These are phyloP conservation scores for Nasalis larvatus DNA, from an alignment of 2,113 vertebrate species.

Conservation along the genomic window DNA sequence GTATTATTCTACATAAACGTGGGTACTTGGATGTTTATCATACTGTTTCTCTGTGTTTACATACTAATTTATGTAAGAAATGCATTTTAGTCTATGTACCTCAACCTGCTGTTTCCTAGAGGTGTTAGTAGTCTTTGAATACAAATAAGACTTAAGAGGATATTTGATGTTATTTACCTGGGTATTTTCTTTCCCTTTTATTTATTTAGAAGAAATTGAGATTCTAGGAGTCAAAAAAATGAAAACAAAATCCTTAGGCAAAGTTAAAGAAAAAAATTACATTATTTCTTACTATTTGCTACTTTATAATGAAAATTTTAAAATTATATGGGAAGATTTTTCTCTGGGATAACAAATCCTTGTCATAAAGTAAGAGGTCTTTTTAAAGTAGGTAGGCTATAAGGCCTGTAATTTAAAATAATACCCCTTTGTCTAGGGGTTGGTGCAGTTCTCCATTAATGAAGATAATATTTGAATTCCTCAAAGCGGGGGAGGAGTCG, in stretches of 20 bases:
- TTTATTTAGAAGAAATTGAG: slow-evolving; percentile 37
- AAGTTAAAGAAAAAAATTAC: not conserved
- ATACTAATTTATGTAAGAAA: not conserved
- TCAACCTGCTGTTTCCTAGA: not conserved
- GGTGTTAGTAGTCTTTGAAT: not conserved
- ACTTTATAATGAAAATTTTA: not conserved
- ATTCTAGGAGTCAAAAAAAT: slow-evolving; percentile 34
- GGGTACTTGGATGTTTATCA: not conserved
- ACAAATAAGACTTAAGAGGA: not conserved
- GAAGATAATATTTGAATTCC: not conserved
- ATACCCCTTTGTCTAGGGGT: not conserved
- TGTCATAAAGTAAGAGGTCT: not conserved
- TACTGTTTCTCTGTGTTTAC: not conserved
- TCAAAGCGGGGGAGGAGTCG: too few relatives aligned
- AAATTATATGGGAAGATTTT: not conserved
- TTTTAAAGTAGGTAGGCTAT: not conserved
- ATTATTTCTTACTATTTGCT: not conserved
- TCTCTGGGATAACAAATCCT: not conserved
- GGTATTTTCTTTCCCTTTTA: not conserved
- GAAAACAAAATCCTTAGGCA: not conserved
- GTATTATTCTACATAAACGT: not conserved
- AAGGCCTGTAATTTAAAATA: not conserved
- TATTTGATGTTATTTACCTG: not conserved
- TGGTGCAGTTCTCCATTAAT: not conserved
- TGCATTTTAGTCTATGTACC: not conserved